phyloP scores from a whole-genome alignment of 2,888 invertebrate genomes.

The Octonoba sinensis region DNA sequence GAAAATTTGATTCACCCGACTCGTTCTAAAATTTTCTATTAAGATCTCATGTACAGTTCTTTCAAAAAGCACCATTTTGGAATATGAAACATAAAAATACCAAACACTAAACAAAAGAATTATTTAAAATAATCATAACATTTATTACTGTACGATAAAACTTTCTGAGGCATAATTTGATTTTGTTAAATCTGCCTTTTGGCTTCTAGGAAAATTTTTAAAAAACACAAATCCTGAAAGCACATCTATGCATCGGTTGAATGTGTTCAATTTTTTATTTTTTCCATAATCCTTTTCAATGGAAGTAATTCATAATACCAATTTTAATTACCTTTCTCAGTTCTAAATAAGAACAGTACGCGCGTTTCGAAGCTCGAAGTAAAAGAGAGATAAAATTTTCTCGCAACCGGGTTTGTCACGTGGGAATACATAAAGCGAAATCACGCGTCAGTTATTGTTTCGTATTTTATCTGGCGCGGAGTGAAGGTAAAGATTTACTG shows the following conservation, averaged over 20 bases:
- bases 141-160: constrained; percentile 2
- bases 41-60: too few species aligned
- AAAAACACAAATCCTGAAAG: too few species aligned
- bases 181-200: constrained; percentile 1
- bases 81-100: neutral
- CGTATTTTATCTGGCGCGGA: constrained; percentile 1
- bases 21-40: too few species aligned
- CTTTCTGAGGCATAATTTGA: constrained; percentile 14
- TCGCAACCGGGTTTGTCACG: neutral
- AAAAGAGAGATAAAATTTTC: neutral
- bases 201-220: neutral
- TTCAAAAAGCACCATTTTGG: too few species aligned
- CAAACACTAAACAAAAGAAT: neutral
- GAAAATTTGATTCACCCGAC: too few species aligned
- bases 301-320: constrained; percentile 15
- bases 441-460: constrained; percentile 9
- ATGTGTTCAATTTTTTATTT: too few species aligned
- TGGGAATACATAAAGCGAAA: neutral
- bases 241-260: too few species aligned
- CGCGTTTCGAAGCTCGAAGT: neutral
- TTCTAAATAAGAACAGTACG: neutral
- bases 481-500: neutral
- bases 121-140: constrained; percentile 13
- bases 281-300: constrained; percentile 4
- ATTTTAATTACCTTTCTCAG: constrained; percentile 18